These are phyloP conservation scores for Xanthia togata DNA, from an alignment of 2,888 invertebrate genomes.

Conservation along the genomic window DNA sequence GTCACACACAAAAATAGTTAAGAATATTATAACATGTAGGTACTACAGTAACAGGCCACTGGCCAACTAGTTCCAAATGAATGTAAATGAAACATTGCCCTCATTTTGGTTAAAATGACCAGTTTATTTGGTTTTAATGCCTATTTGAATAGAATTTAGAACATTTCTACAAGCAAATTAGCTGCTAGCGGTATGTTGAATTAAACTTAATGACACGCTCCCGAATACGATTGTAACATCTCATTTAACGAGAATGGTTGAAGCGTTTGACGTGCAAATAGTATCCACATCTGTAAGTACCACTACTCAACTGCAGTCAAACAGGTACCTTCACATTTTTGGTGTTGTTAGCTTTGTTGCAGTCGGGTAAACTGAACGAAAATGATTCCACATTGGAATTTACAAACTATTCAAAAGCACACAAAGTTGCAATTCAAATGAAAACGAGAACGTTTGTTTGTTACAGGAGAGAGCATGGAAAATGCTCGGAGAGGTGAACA, in stretches of 20 bases:
- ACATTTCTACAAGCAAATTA: slow-evolving; percentile 34
- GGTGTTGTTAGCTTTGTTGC: background rate
- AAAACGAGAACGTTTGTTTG: slow-evolving; percentile 70
- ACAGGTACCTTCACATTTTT: background rate
- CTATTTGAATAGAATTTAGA: slow-evolving; percentile 19
- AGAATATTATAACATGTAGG: background rate
- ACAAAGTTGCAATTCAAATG: slow-evolving; percentile 33
- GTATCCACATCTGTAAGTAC: background rate
- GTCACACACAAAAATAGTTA: background rate
- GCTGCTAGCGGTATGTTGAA: slow-evolving; percentile 44
- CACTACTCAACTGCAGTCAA: background rate
- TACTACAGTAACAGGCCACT: background rate
- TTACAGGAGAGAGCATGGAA: slow-evolving; percentile 88
- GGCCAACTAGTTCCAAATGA: background rate
- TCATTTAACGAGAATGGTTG: slow-evolving; percentile 40
- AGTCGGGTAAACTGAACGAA: slow-evolving; percentile 6
- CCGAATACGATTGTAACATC: slow-evolving; percentile 37
- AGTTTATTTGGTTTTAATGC: slow-evolving; percentile 22
- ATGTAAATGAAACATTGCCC: background rate
- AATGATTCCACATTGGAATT: slow-evolving; percentile 6
- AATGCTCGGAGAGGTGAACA: slow-evolving; percentile 84
- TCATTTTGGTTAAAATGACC: background rate
- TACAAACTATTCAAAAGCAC: slow-evolving; percentile 3
- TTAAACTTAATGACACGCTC: slow-evolving; percentile 28
- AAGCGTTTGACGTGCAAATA: slow-evolving; percentile 23